phyloP scores from a whole-genome alignment of 23 tunicate species.

The Diplosoma virens region DNA sequence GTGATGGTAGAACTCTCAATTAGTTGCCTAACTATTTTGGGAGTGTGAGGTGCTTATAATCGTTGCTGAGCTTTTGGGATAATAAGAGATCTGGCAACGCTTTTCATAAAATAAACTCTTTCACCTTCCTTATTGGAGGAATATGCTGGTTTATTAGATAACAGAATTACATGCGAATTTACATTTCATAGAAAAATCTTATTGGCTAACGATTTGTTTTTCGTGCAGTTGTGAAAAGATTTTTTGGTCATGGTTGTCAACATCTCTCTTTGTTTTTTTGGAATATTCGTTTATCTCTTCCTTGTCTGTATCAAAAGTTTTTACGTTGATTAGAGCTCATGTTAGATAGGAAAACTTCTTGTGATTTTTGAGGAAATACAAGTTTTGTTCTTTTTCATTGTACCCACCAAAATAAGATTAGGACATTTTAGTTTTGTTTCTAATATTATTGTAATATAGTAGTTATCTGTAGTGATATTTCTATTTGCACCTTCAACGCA shows the following conservation, averaged over 20 bases:
- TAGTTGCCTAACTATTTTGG: not conserved
- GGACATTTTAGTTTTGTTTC: too few species aligned
- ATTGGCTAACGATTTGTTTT: not conserved
- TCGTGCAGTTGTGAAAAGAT: not conserved
- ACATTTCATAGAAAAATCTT: not conserved
- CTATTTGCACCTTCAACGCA: too few species aligned
- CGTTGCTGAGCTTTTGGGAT: not conserved
- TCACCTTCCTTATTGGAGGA: not conserved
- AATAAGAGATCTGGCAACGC: not conserved
- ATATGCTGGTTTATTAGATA: not conserved
- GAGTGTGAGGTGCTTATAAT: not conserved
- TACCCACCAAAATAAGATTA: too few species aligned
- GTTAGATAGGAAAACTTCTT: too few species aligned
- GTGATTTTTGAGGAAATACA: too few species aligned
- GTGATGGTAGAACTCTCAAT: not conserved
- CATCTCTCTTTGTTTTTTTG: not conserved
- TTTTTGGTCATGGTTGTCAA: not conserved
- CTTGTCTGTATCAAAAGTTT: too few species aligned
- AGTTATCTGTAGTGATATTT: too few species aligned
- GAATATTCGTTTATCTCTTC: too few species aligned
- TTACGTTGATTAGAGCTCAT: too few species aligned
- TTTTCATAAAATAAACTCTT: not conserved
- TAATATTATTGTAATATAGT: too few species aligned
- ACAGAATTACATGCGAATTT: not conserved
- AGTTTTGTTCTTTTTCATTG: too few species aligned